A percentile compares a stretch with the other conserved stretches of the same genome.
These are phyloP conservation scores for Tachina grossa DNA, from an alignment of 2,888 invertebrate genomes.

Conservation along the genomic window DNA sequence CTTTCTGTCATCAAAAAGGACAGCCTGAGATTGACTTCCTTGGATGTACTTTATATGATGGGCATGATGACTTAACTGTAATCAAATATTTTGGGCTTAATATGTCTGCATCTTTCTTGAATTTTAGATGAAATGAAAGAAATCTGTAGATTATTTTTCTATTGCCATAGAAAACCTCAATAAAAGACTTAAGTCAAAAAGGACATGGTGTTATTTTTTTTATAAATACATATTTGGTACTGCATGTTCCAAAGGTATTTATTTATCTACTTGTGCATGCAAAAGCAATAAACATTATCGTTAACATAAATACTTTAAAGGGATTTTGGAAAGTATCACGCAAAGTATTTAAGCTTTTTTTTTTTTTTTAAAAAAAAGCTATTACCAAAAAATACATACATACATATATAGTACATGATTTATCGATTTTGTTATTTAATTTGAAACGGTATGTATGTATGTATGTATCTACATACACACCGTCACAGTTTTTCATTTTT, in stretches of 20 bases:
- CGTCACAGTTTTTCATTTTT: neutral
- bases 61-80: no score
- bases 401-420: neutral
- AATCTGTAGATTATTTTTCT: no score
- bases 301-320: neutral
- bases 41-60: no score
- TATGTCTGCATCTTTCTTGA: no score
- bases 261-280: neutral
- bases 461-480: neutral
- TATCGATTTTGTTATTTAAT: slow-evolving; percentile 5
- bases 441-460: neutral
- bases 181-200: neutral
- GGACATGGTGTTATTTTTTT: no score
- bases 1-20: no score
- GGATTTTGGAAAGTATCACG: neutral
- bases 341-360: neutral
- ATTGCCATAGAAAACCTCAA: no score
- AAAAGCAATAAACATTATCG: neutral
- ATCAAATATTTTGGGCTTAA: no score
- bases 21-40: no score
- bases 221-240: neutral
- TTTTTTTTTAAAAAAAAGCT: no score
- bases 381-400: neutral
- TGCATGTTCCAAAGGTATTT: neutral
- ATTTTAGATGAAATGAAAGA: no score